Evolutionary conservation across 2,888 invertebrate genomes (phyloP), one percentile per base, ranked within the genome.

Genomic region (Entomobrya proxima): DNA sequence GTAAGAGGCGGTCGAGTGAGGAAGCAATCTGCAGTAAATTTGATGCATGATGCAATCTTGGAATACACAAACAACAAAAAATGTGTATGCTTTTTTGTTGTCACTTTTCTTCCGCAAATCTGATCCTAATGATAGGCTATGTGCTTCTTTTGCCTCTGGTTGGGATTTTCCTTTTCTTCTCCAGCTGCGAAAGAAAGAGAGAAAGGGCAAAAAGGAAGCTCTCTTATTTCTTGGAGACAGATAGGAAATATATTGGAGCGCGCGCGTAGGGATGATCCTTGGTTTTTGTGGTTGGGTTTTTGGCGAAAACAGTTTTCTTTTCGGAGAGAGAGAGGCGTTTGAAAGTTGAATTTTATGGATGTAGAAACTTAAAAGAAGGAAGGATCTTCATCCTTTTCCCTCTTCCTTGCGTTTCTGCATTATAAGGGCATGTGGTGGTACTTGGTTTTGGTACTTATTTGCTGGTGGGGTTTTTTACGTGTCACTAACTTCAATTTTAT

Each of bases 1-100:
- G 47, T 69, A 69, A 24, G 44, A 13, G 27, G 69, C 13, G 27
- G 44, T 5, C 35, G 58, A 35, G n/a, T 30, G 30, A 32, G 83
- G 75, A 83, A 75, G 83, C 83, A 83, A 83, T 83, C 83, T 67
- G 83, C 76, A 83, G 76, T 83, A 83, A 83, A 76, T 76, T 76
- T 83, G 64, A 76, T 83, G 83, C 67, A 83, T 81, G 72, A 13
- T 13, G 47, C 67, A 24, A 67, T 69, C 44, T 69, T 11, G 15
- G 44, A 50, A 32, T 30, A 30, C n/a, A 24, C 13, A 7, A 61
- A 61, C 61, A 58, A 77, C 77, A 76, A 76, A 55, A 37, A 78
- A 78, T 18, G 40, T 64, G 64, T 64, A 64, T 61, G 21, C 21
- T 44, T n/a, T 44, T 77, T 30, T 13, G 7, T 77, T 61, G 37